phyloP scores from a whole-genome alignment of 2,888 invertebrate species.

The Agrochola litura region DNA sequence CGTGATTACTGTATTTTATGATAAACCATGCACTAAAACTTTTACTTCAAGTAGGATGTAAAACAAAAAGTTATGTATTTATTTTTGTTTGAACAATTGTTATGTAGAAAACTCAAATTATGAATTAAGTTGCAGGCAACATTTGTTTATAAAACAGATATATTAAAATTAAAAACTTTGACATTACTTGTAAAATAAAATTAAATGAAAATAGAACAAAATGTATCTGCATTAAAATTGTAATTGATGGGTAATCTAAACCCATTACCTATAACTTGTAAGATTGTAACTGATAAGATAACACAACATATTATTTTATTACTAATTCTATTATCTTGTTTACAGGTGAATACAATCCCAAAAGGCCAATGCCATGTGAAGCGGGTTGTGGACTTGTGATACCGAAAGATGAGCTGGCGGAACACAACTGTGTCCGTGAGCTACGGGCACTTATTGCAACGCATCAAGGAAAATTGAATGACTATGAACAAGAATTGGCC shows the following conservation, averaged over 20 bases:
- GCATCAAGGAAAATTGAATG: constrained; percentile 96
- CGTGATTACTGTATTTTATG: neutral
- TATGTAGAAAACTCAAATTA: neutral
- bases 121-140: neutral
- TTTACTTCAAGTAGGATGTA: neutral
- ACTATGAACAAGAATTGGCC: constrained; percentile 96
- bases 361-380: constrained; percentile 97
- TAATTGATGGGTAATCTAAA: constrained; percentile 23
- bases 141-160: neutral
- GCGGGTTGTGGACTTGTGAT: constrained; percentile 98
- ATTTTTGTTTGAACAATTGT: neutral
- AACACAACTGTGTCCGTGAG: constrained; percentile 98
- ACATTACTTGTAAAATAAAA: neutral
- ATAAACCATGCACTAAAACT: neutral
- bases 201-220: neutral
- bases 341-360: constrained; percentile 94
- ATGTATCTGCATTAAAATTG: neutral
- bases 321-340: constrained; percentile 29
- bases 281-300: constrained; percentile 39
- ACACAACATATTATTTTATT: constrained; percentile 6
- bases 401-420: constrained; percentile 98
- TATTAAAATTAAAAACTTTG: no score
- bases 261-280: constrained; percentile 2
- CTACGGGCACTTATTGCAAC: constrained; percentile 95
- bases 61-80: neutral